A percentile compares a stretch with the other conserved stretches of the same genome.
Evolutionary conservation across 1,140 invertebrate genomes (phyloP).

Genomic region (Drosophila ohnishii): DNA sequence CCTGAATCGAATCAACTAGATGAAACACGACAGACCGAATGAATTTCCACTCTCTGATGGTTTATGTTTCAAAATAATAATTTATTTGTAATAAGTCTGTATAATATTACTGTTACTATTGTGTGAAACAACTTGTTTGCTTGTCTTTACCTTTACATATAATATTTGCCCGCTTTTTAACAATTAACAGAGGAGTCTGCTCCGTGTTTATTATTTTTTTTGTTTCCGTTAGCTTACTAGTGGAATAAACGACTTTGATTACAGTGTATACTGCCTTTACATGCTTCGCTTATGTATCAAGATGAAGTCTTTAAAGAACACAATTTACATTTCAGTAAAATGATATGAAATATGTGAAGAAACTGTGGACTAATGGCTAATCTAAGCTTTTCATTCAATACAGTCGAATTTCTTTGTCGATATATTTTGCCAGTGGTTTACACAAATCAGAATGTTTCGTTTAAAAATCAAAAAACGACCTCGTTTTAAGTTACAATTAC

Average conservation of each 20-base stretch:
- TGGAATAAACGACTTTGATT: conserved; percentile 40
- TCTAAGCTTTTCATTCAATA: too few species aligned
- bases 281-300: conserved; percentile 12
- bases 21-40: conserved; percentile 7
- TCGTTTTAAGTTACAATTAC: too few species aligned
- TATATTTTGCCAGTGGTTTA: too few species aligned
- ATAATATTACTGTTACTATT: conserved; percentile 80
- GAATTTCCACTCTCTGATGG: conserved; percentile 29
- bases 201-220: conserved; percentile 2
- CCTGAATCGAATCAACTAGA: conserved; percentile 40
- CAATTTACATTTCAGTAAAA: neutral
- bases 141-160: conserved; percentile 15
- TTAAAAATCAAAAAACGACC: too few species aligned
- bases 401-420: too few species aligned
- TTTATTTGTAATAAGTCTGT: conserved; percentile 80
- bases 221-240: conserved; percentile 35
- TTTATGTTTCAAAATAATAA: conserved; percentile 77
- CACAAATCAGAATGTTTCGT: too few species aligned
- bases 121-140: conserved; percentile 61
- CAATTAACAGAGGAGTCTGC: conserved; percentile 36
- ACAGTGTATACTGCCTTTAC: conserved; percentile 24
- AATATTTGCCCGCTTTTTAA: conserved; percentile 26
- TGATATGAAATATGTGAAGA: neutral
- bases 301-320: neutral
- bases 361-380: too few species aligned